phyloP scores from a whole-genome alignment of 2,113 vertebrate genomes.

The Gnathonemus longibarbis region DNA sequence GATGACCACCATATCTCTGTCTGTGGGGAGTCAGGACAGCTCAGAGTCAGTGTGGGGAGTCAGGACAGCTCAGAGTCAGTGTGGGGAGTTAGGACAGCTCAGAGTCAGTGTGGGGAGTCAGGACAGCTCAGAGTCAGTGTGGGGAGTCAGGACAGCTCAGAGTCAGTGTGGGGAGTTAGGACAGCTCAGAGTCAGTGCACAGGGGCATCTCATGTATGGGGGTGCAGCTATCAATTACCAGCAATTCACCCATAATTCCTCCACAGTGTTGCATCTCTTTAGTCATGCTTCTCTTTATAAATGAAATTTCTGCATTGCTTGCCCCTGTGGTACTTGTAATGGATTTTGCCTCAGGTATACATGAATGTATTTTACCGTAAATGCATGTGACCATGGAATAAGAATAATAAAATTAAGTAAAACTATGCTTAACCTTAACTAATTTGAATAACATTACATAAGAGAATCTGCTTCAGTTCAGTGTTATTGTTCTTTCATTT shows the following conservation, averaged over 20 bases:
- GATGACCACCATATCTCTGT: conserved; percentile 91
- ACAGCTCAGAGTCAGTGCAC: not conserved
- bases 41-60: not conserved
- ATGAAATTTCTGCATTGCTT: not conserved
- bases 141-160: no score
- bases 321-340: not conserved
- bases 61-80: not conserved
- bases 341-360: not conserved
- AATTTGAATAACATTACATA: not conserved
- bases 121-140: not conserved
- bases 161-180: not conserved
- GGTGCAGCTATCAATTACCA: not conserved
- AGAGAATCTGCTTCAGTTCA: not conserved
- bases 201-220: not conserved
- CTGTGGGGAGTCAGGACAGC: conserved; percentile 49
- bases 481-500: not conserved
- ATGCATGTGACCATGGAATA: not conserved
- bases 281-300: not conserved
- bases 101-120: not conserved
- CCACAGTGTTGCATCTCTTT: not conserved
- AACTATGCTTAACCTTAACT: not conserved
- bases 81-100: no score
- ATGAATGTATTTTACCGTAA: not conserved
- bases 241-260: not conserved
- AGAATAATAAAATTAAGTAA: not conserved